These are phyloP conservation scores for Oreochromis tanganicae DNA, from an alignment of 2,113 vertebrate species.

Conservation along the genomic window DNA sequence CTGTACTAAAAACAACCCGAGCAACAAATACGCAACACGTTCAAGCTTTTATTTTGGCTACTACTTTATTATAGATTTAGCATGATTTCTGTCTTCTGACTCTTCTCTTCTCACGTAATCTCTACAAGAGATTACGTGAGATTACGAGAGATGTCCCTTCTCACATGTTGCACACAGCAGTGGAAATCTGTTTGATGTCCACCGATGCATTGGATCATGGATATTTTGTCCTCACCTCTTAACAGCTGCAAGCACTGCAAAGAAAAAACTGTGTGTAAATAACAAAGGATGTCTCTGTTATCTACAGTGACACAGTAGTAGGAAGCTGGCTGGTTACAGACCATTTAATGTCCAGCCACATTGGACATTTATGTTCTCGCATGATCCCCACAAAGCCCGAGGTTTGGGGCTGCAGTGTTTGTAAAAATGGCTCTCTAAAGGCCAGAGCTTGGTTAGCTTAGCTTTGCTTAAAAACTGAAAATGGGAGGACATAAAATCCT, in stretches of 20 bases:
- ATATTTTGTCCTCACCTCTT: not conserved
- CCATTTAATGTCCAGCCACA: not conserved
- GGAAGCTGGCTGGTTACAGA: not conserved
- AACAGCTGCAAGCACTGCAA: not conserved
- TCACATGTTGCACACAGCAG: not conserved
- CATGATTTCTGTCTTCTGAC: not conserved
- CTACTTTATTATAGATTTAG: not conserved
- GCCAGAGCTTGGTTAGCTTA: not conserved
- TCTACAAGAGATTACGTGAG: too few relatives aligned
- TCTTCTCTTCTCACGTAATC: not conserved
- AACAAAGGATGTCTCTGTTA: not conserved
- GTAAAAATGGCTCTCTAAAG: not conserved
- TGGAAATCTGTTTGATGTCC: not conserved
- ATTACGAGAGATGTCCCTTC: not conserved
- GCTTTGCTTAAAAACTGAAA: not conserved
- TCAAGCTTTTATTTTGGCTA: not conserved
- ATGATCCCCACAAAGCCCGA: not conserved
- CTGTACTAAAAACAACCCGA: not conserved
- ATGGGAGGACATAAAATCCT: not conserved
- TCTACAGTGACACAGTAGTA: not conserved
- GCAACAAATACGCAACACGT: not conserved
- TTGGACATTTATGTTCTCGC: not conserved
- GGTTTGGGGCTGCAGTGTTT: not conserved
- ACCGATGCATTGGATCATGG: not conserved
- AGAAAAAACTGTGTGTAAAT: not conserved